Base-by-base conservation (phyloP, 92 coral and sea anemone species). In the Actinernus sp. region DNA sequence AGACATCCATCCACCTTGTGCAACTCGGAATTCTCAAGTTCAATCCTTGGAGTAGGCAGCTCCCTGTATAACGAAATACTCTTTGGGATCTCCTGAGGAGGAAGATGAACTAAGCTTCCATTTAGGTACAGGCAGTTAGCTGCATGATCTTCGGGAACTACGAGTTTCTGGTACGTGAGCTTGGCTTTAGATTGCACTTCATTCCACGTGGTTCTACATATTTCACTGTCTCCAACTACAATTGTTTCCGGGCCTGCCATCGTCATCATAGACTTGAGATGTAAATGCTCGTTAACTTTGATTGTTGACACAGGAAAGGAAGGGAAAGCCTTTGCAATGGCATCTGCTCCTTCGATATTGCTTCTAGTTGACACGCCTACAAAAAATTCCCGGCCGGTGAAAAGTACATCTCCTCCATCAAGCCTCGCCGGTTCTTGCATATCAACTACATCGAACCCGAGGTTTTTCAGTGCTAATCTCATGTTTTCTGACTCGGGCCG, bases 351-450 rank as follows among this genome's bases (percentile, higher is more conserved):
- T 16, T 88, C 95, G 27, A 56, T 55, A 61, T 86, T 90, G 3
- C 92, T 74, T 30, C 98, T 76, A 9, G 52, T 53, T 12, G 93
- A 74, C 10, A 90, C 33, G 17, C 98, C 98, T 38, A 94, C 97
- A 31, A 94, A 74, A 44, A 94, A 91, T 53, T 94, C 98, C 29
- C 67, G 75, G 2, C 98, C 98, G 0, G 98, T 94, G 61, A 94
- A 94, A 39, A 94, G 79, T 0, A 94, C 98, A 73, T 94, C 98
- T 0, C 98, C 98, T 0, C 98, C 98, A 39, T 94, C 98, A 20
- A 94, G 55, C 39, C 23, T 26, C 24, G 98, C 95, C 19, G 97
- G 97, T 21, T 76, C 76, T 31, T 50, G 58, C 98, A 94, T 94
- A 33, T 87, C 83, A 7, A 53, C 81, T 23, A 87, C 62, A 7